Evolutionary conservation across 2,113 vertebrate genomes (phyloP).

Genomic region (Eonycteris spelaea): DNA sequence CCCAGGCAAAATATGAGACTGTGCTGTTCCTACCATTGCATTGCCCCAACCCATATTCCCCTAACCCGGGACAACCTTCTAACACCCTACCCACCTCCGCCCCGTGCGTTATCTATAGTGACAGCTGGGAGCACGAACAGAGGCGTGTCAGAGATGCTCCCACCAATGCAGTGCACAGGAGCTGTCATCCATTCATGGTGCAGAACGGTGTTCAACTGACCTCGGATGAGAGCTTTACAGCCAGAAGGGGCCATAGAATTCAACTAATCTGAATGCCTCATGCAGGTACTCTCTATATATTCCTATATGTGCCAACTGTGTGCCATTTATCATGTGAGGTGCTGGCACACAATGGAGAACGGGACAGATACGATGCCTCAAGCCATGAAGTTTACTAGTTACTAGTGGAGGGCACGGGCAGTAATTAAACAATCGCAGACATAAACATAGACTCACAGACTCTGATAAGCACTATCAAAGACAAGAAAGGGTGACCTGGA

Average conservation of each 20-base stretch:
- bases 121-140: fast-evolving
- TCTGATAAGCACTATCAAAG: not conserved
- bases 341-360: fast-evolving
- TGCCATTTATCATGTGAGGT: not conserved
- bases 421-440: not conserved
- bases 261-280: not conserved
- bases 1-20: not conserved
- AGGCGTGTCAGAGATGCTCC: not conserved
- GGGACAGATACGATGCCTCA: fast-evolving
- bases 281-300: fast-evolving
- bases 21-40: fast-evolving
- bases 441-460: not conserved
- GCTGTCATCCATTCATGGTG: fast-evolving
- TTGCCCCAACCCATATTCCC: fast-evolving
- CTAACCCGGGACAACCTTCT: not conserved
- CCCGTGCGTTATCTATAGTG: not conserved
- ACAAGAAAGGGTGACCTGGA: not conserved
- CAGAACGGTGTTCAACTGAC: not conserved
- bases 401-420: fast-evolving
- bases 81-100: not conserved
- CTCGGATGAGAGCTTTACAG: not conserved
- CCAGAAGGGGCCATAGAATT: not conserved
- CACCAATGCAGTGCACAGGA: not conserved
- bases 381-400: not conserved
- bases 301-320: fast-evolving